Percentiles rank a stretch among this genome's conserved stretches.
Conservation (phyloP, 2,888 invertebrate genomes). For the Leucophenga montana region DNA sequence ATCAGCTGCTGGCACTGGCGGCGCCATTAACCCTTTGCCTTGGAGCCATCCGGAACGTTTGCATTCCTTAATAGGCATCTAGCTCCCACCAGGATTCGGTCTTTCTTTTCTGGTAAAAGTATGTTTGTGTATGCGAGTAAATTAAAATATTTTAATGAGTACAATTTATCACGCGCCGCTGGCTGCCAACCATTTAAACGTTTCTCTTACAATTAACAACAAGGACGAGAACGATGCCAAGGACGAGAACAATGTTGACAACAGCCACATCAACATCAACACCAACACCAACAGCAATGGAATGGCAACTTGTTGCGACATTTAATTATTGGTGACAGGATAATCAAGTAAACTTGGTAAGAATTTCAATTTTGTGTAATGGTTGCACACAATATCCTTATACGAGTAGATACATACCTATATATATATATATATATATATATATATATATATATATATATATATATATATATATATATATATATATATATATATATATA, state of each 20-base stretch:
- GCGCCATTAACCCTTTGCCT: conserved; percentile 26
- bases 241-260: neutral
- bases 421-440: too few relatives aligned
- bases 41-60: neutral
- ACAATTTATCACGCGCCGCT: conserved; percentile 62
- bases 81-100: neutral
- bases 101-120: conserved; percentile 17
- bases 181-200: conserved; percentile 41
- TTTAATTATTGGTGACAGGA: conserved; percentile 66
- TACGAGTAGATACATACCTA: too few relatives aligned
- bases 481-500: too few relatives aligned
- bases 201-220: conserved; percentile 11
- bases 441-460: too few relatives aligned
- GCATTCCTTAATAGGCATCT: too few relatives aligned
- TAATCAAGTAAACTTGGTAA: conserved; percentile 65
- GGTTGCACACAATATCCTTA: conserved; percentile 57
- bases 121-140: conserved; percentile 54
- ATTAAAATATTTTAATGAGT: conserved; percentile 67
- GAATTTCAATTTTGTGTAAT: conserved; percentile 65
- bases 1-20: conserved; percentile 12
- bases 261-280: neutral
- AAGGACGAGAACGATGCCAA: conserved; percentile 1
- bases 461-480: too few relatives aligned
- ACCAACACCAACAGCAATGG: too few relatives aligned
- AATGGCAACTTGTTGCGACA: conserved; percentile 62